Conservation (phyloP, 2,113 vertebrate genomes). For the Pygoscelis antarcticus region DNA sequence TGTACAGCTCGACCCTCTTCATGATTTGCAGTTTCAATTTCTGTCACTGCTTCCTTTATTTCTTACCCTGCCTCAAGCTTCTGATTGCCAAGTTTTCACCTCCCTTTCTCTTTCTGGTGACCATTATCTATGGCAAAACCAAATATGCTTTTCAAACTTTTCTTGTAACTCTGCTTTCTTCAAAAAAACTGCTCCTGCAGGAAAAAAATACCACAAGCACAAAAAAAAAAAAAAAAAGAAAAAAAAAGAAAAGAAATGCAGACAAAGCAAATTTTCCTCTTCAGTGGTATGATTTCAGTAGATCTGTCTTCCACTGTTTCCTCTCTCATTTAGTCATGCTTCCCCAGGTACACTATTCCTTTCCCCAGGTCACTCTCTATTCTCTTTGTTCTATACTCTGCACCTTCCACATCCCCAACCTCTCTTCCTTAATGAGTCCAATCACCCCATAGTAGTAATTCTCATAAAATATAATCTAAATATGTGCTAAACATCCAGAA, state of each 20-base stretch:
- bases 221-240: no score
- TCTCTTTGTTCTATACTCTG: not conserved
- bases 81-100: not conserved
- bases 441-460: not conserved
- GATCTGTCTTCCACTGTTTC: not conserved
- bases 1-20: not conserved
- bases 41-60: not conserved
- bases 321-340: not conserved
- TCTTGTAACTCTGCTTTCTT: not conserved
- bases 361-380: not conserved
- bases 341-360: not conserved
- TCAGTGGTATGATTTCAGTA: not conserved
- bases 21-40: not conserved
- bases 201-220: not conserved
- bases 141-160: not conserved
- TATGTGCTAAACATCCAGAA: not conserved
- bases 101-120: not conserved
- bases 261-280: not conserved
- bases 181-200: not conserved
- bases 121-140: not conserved
- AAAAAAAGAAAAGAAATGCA: fast-evolving
- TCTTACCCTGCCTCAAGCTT: not conserved
- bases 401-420: fast-evolving
- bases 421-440: not conserved
- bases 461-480: not conserved